Conservation (phyloP, 2,797 vertebrate species). For the Peromyscus aztecus region DNA sequence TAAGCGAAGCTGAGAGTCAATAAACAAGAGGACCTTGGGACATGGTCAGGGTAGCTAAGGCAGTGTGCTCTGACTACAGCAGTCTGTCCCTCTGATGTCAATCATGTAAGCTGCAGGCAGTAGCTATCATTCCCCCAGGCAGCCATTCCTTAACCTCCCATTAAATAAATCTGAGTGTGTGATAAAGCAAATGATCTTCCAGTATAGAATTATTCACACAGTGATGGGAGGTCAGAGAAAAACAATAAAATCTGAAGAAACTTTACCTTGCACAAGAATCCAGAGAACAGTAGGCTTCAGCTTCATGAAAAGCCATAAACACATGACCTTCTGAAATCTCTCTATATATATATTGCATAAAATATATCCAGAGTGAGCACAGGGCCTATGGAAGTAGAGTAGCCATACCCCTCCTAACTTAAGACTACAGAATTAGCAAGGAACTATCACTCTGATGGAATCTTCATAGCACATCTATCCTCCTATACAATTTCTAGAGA, state of each 20-base stretch:
- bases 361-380: neutral
- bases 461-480: neutral
- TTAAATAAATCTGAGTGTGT: neutral
- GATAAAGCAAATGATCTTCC: neutral
- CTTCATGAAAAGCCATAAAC: neutral
- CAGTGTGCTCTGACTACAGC: neutral
- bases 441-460: neutral
- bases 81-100: neutral
- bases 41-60: neutral
- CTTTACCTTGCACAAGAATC: neutral
- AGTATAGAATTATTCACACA: neutral
- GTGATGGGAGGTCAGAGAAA: neutral
- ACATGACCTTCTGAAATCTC: neutral
- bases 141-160: neutral
- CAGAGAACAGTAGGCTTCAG: neutral
- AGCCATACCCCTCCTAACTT: neutral
- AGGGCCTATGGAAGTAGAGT: neutral
- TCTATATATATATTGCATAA: neutral
- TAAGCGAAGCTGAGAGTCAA: slow-evolving; percentile 47
- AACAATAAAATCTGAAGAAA: neutral
- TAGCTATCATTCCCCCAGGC: neutral
- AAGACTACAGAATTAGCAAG: neutral
- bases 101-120: neutral
- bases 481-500: neutral
- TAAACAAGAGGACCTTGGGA: neutral